These are phyloP conservation scores for Coboldia fuscipes DNA, from an alignment of 1,140 invertebrate species.

Conservation along the genomic window DNA sequence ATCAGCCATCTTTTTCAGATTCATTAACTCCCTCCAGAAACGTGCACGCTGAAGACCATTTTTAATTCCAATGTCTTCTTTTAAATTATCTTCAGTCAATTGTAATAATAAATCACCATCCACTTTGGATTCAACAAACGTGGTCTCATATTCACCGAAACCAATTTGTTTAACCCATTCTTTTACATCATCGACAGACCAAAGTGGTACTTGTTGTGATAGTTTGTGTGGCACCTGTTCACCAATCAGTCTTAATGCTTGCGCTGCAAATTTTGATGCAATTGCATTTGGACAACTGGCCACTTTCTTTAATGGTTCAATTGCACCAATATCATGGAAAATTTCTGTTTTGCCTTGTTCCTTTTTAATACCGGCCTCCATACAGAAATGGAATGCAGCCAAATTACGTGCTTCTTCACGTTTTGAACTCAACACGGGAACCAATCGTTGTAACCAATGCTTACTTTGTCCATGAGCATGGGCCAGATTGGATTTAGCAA, in stretches of 20 bases:
- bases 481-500: constrained; percentile 77
- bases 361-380: constrained; percentile 97
- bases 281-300: constrained; percentile 95
- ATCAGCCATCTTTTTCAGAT: constrained; percentile 90
- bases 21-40: constrained; percentile 85
- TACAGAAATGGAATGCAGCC: constrained; percentile 97
- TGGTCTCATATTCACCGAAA: constrained; percentile 59
- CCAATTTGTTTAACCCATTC: constrained; percentile 98
- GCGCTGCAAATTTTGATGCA: constrained; percentile 90
- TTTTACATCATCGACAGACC: constrained; percentile 88
- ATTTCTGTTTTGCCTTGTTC: constrained; percentile 87
- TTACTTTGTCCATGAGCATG: constrained; percentile 93
- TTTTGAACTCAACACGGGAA: constrained; percentile 89
- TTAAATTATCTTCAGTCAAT: constrained; percentile 78
- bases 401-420: constrained; percentile 88
- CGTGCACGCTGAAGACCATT: constrained; percentile 86
- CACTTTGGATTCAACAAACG: constrained; percentile 80
- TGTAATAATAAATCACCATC: constrained; percentile 95
- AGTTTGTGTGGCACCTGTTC: constrained; percentile 94
- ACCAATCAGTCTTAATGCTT: constrained; percentile 84
- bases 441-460: constrained; percentile 81
- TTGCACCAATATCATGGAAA: constrained; percentile 85
- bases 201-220: constrained; percentile 92
- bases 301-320: constrained; percentile 87
- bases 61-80: constrained; percentile 75